Base-by-base conservation (phyloP, 2,113 vertebrate species). In the Rhabdomys dilectus region DNA sequence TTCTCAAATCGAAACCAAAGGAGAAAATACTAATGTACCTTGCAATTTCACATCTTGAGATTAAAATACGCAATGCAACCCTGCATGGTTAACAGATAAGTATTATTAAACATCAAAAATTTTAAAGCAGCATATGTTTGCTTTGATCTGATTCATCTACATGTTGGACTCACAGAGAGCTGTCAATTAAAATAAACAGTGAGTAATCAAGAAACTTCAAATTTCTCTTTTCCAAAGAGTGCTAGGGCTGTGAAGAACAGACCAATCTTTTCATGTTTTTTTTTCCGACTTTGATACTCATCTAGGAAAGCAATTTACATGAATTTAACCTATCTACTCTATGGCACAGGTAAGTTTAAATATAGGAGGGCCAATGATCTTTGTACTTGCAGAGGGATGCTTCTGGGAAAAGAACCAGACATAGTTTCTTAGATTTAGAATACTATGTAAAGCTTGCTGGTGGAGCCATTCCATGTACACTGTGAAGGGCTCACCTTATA, bases 251-350 rank as follows among this genome's bases (percentile, higher is more conserved):
- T 85, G 16, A 94, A 85, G 84, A 78, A 93, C 93, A 94, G 93
- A 81, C 72, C 85, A 82, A 29, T 68, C 45, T 72, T 94, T 93
- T 95, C 84, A 82, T 94, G 58, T 93, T 95, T 84, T 94, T 96
- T 95, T 96, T 70, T 94, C 92, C 56, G 76, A 72, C 42, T 93
- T 60, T 80, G n/a, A 89, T 91, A 90, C 2, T 94, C n/a, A 45
- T 88, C 56, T 56, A 88, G 73, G 62, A 91, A 97, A 96, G 64
- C 58, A 95, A 82, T 89, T 96, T 86, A 36, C 45, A 51, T 58
- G 48, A 81, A 77, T 93, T 95, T 72, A 89, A 72, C 70, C 51
- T 70, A 66, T 80, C 34, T 60, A 64, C 56, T 84, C 21, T 72
- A 29, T 91, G 48, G 45, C 48, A n/a, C 12, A 24, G 13, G 3